Evolutionary conservation across 2,888 invertebrate genomes (phyloP), one percentile per base, ranked within the genome.

Genomic region (Euzetes globulus): DNA sequence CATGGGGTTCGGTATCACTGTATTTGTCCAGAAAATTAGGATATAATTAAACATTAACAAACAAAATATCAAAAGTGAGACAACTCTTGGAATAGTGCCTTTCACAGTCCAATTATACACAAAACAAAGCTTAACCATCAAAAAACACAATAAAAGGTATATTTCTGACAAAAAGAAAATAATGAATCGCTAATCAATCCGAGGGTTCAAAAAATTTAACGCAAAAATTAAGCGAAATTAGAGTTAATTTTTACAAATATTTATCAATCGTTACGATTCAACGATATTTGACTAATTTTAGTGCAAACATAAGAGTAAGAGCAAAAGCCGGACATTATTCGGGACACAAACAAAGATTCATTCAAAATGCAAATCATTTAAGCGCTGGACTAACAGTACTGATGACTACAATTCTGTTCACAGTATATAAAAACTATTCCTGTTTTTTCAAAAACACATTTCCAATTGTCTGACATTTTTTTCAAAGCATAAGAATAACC

Each of bases 81-180:
- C 68, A 68, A 68, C 68, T 68, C 68, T 68, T 45, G 68, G 45
- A 68, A 68, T 41, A 41, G 68, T 68, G 68, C 68, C 68, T 68
- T 68, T 33, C 33, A 33, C 37, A 45, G 45, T 68, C 41, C 68
- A 68, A 68, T 68, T 68, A 68, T 22, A 37, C 19, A 22, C 33
- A 29, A 33, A 65, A n/a, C 5, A 29, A 1, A 27, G 27, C 22
- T 58, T 13, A 55, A 58, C 5, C 7, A 58, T 22, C 17, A n/a
- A n/a, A n/a, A 13, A 22, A 55, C 13, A 22, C 22, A 55, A 63
- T 33, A 17, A 7, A 33, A 3, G 19, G 13, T 27, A 22, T n/a
- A n/a, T n/a, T n/a, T 33, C n/a, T 33, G 17, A 29, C 9, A 25
- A 19, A 22, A 19, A 22, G 22, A 41, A 1, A 68, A 65, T 25